Base-by-base conservation (phyloP, 2,113 vertebrate genomes). In the Cynopterus brachyotis region DNA sequence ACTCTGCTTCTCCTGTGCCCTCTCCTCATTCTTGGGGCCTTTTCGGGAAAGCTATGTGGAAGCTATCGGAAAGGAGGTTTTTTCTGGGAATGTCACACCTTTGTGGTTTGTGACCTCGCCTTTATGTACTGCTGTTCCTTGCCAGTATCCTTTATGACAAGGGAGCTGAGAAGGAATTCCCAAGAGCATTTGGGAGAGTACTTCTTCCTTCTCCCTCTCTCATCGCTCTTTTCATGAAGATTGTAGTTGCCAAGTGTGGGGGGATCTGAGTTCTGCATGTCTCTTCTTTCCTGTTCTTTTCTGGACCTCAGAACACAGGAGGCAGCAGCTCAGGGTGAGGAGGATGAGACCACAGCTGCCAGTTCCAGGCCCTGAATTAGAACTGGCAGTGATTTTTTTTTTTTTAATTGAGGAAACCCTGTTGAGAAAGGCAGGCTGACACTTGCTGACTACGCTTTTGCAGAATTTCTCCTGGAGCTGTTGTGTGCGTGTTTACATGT, bases 401-500 rank as follows among this genome's bases (percentile, higher is more conserved):
- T 57, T 53, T 84, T 72, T 0, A 95, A 89, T 92, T 97, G 91
- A 62, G 42, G 45, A 80, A 53, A 64, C 84, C 62, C 57, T 85
- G 8, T 55, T 91, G 55, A 96, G 78, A 94, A 93, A 73, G 45
- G 73, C 76, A 75, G 37, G 60, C 76, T 92, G 78, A 84, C 85
- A 79, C 62, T 95, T 81, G 80, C 89, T 95, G 64, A 60, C 89
- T 67, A 28, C 2, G 19, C 70, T 47, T 92, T 45, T 85, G 59
- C 32, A 89, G 0, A 85, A 81, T 85, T 81, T 79, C 88, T 94
- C 73, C 82, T 45, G 59, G 37, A 62, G 75, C 78, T 66, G 3
- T 76, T 76, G 22, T 30, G 42, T 76, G 42, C 20, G 0, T 6
- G 40, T 94, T 81, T 81, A 59, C 82, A 45, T 10, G 0, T 28